Base-by-base conservation (phyloP, 2,797 vertebrate genomes). In the Pangasius macronema region DNA sequence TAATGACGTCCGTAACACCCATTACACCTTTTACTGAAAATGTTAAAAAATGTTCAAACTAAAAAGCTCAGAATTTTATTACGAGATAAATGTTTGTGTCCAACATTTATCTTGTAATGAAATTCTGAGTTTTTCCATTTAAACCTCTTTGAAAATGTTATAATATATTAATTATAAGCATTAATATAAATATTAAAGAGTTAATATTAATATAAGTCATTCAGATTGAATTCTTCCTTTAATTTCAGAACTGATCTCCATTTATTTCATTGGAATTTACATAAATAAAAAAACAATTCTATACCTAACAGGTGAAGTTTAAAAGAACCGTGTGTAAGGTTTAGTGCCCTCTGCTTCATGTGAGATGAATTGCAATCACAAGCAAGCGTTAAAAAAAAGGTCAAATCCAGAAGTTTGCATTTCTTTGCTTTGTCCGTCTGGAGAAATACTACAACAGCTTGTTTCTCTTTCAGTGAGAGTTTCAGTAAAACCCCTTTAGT, bases 281-380 rank as follows among this genome's bases (percentile, higher is more conserved):
- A 36, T 2, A 39, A 72, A 36, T 30, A 14, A 30, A 72, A 72
- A 46, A 68, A 14, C 3, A 27, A 49, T 42, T 42, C 42, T 51
- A n/a, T 30, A 51, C 6, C 3, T 76, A 30, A 14, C 6, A 30
- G 75, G 3, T 77, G 6, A 0, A 9, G n/a, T 4, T 77, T 53
- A 18, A 53, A 77, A 73, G 72, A 77, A 77, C 27, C 33, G 30
- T 20, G 30, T 14, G 5, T 27, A 80, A 36, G 59, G 53, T 80
- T 80, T 80, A 80, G 53, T 59, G 18, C 53, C 53, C 53, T 33
- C 77, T 80, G 53, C 33, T 59, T 30, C 30, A 80, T 57, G 53
- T 22, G 30, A 80, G 53, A 24, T 13, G 10, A 80, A 80, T 24
- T 36, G 30, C 76, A 80, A 80, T 77, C 16, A 77, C n/a, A 55